phyloP scores from a whole-genome alignment of 2,888 invertebrate species.

The Nesidiocoris tenuis region DNA sequence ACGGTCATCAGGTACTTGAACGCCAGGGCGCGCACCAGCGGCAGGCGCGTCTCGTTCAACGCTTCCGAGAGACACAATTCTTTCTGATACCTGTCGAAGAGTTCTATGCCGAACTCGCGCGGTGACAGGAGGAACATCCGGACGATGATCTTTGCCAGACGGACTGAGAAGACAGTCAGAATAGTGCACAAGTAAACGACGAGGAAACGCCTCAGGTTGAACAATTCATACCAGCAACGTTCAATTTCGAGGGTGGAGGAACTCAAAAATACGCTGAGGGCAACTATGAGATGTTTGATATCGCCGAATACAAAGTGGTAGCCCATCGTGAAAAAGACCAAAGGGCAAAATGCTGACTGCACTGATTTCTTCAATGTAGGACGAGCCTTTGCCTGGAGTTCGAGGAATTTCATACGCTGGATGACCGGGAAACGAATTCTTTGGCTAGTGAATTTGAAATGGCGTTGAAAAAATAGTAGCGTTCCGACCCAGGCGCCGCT shows the following conservation, averaged over 20 bases:
- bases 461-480: slow-evolving; percentile 7
- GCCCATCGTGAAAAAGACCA: slow-evolving; percentile 13
- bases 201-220: slow-evolving; percentile 26
- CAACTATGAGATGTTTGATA: slow-evolving; percentile 9
- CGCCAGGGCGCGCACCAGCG: slow-evolving; percentile 19
- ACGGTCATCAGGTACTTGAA: slow-evolving; percentile 7
- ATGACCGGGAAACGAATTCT: slow-evolving; percentile 15
- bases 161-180: slow-evolving; percentile 13
- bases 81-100: slow-evolving; percentile 7
- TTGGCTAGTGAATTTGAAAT: slow-evolving; percentile 30
- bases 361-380: slow-evolving; percentile 18
- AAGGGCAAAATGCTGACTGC: neutral
- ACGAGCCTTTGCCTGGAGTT: slow-evolving; percentile 32
- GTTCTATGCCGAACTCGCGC: slow-evolving; percentile 7
- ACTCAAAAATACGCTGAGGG: slow-evolving; percentile 3
- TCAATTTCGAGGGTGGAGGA: slow-evolving; percentile 24
- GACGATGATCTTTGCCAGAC: slow-evolving; percentile 16
- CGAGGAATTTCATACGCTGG: slow-evolving; percentile 17
- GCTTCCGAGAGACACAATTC: slow-evolving; percentile 22
- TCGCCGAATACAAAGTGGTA: slow-evolving; percentile 31
- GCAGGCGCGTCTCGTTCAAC: slow-evolving; percentile 7
- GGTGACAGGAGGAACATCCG: slow-evolving; percentile 26
- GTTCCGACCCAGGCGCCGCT: slow-evolving; percentile 17
- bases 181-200: slow-evolving; percentile 13
- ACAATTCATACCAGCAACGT: slow-evolving; percentile 12